Evolutionary conservation across 2,113 vertebrate genomes (phyloP), one percentile per base, ranked within the genome.

Genomic region (Beaufortia kweichowensis): DNA sequence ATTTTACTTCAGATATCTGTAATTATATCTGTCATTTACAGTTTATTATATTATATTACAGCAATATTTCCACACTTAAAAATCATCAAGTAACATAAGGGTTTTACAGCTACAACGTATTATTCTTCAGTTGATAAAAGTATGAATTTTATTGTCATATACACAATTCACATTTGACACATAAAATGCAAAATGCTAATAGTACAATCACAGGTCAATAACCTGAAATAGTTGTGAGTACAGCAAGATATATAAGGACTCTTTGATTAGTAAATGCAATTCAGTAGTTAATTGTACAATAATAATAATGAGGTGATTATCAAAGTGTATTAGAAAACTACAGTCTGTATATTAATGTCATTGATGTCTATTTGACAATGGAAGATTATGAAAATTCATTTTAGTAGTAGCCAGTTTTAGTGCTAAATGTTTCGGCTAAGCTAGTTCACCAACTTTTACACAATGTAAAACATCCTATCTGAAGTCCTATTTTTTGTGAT

Each of bases 121-220:
- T n/a, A n/a, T n/a, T n/a, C n/a, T n/a, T n/a, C n/a, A n/a, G n/a
- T 39, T 17, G 14, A 46, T 19, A 46, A 46, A 46, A 46, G 43
- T 46, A 14, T 46, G 4, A 7, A 35, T 21, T 70, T 70, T 56
- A 10, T 24, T 70, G 10, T 61, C 61, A 48, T 64, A 59, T 64
- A 48, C 60, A 72, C 17, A 71, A 56, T 61, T 70, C 23, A 23
- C 17, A 46, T 26, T 15, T 35, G 48, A 28, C 6, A 59, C 66
- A 70, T 59, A 66, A 62, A 65, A 65, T 77, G 8, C 14, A 66
- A 62, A 65, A 65, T 77, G 8, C 14, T 39, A 41, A 35, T 62
- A 10, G 31, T 67, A 76, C 67, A 80, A 62, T 73, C 48, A 19
- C 24, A 78, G 59, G 61, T 66, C 56, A 53, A 26, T 17, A 61